Evolutionary conservation across 2,888 invertebrate species (phyloP).

Genomic region (Hybos culiciformis): DNA sequence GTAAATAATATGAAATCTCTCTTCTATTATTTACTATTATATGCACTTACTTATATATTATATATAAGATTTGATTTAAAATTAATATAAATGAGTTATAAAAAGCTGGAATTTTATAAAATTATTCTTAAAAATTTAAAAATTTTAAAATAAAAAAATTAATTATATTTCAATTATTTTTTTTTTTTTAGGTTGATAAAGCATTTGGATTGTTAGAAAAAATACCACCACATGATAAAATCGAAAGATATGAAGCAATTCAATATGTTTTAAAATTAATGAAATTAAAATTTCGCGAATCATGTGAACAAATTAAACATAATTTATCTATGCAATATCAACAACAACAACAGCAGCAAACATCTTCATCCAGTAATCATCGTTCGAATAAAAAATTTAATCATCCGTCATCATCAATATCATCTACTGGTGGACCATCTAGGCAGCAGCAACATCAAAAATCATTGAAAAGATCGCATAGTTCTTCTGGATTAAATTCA

Average conservation of each 20-base stretch:
- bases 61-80: not conserved
- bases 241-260: slow-evolving; percentile 32
- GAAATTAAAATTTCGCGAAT: slow-evolving; percentile 31
- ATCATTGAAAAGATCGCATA: slow-evolving; percentile 6
- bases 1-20: too few species aligned
- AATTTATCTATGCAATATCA: slow-evolving; percentile 22
- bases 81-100: not conserved
- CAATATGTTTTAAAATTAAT: slow-evolving; percentile 30
- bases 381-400: too few species aligned
- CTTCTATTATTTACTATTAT: too few species aligned
- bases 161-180: slow-evolving; percentile 1
- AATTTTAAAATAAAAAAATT: slow-evolving; percentile 4
- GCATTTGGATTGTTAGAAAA: slow-evolving; percentile 30
- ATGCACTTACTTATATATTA: too few species aligned
- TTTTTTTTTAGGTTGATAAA: slow-evolving; percentile 28
- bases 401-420: slow-evolving; percentile 19
- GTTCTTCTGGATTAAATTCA: slow-evolving; percentile 4
- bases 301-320: slow-evolving; percentile 29
- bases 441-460: slow-evolving; percentile 10
- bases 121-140: too few species aligned
- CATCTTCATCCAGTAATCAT: slow-evolving; percentile 22
- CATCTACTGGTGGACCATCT: not conserved
- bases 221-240: slow-evolving; percentile 23
- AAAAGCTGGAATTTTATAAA: not conserved
- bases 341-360: slow-evolving; percentile 18